phyloP scores from a whole-genome alignment of 2,888 invertebrate genomes.

The Nymphalis c-album region DNA sequence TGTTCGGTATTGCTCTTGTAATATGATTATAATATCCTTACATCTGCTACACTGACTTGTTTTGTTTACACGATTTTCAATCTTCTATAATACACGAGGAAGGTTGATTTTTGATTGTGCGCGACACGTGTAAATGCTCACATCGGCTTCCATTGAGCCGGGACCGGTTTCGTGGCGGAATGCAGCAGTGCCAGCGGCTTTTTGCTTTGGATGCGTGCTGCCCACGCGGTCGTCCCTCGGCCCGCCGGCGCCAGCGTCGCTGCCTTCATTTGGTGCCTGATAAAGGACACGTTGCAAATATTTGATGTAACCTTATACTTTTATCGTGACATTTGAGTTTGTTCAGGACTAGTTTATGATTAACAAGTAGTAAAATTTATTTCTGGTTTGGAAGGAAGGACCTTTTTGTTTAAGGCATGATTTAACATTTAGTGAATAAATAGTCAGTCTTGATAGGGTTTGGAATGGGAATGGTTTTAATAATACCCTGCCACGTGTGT shows the following conservation, averaged over 20 bases:
- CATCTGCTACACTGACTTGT: constrained; percentile 39
- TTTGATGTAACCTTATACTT: constrained; percentile 53
- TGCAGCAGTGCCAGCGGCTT: constrained; percentile 69
- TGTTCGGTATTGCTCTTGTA: constrained; percentile 65
- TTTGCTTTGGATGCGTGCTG: constrained; percentile 66
- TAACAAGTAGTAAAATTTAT: neutral
- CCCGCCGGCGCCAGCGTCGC: constrained; percentile 54
- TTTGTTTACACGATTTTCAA: constrained; percentile 37
- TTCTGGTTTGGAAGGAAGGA: neutral
- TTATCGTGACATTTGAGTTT: constrained; percentile 26
- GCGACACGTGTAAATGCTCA: constrained; percentile 37
- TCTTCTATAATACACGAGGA: constrained; percentile 43
- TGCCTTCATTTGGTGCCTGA: constrained; percentile 55
- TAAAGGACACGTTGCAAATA: constrained; percentile 71
- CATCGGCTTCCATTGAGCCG: constrained; percentile 72
- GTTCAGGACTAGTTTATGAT: constrained; percentile 11
- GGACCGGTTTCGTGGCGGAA: constrained; percentile 75
- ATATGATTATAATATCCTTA: constrained; percentile 69
- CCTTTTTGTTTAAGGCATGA: neutral
- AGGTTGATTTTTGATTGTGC: constrained; percentile 51
- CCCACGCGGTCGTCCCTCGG: constrained; percentile 63
- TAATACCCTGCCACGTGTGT: too few species aligned
- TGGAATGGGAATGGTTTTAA: too few species aligned
- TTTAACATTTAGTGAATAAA: too few species aligned
- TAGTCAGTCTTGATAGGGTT: too few species aligned